Percentiles rank a stretch among this genome's conserved stretches.
These are phyloP conservation scores for Periophthalmus magnuspinnatus DNA, from an alignment of 2,797 vertebrate genomes.

Conservation along the genomic window DNA sequence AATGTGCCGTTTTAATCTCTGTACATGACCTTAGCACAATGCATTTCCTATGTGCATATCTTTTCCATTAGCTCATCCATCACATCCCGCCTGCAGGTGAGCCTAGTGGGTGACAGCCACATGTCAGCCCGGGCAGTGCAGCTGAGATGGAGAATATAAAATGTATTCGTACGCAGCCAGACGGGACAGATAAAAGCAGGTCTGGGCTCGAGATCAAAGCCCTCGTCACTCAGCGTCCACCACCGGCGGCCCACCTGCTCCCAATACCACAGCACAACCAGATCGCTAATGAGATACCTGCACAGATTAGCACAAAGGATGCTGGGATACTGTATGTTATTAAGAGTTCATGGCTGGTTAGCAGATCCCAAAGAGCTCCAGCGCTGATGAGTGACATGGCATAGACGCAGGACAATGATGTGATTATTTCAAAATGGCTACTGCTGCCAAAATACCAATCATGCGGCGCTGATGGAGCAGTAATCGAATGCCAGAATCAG, in stretches of 20 bases:
- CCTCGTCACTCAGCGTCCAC: conserved; percentile 63
- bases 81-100: conserved; percentile 10
- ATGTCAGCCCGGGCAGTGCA: conserved; percentile 30
- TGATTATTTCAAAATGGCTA: conserved; percentile 60
- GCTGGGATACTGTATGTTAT: conserved; percentile 59
- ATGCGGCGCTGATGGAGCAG: conserved; percentile 55
- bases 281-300: conserved; percentile 63
- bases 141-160: conserved; percentile 14
- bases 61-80: neutral
- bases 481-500: conserved; percentile 61
- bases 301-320: conserved; percentile 51
- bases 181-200: conserved; percentile 41
- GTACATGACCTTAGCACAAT: conserved; percentile 3
- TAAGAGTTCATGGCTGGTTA: conserved; percentile 39
- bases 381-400: conserved; percentile 32
- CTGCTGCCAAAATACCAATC: conserved; percentile 60
- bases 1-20: neutral
- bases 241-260: conserved; percentile 68
- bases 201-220: conserved; percentile 71
- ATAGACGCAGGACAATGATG: conserved; percentile 61
- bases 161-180: conserved; percentile 35
- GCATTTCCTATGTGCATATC: conserved; percentile 2
- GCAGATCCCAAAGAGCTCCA: conserved; percentile 28
- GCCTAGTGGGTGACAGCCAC: conserved; percentile 23
- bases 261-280: conserved; percentile 49